Base-by-base conservation (phyloP, 2,888 invertebrate species). In the Agriopis aurantiaria region DNA sequence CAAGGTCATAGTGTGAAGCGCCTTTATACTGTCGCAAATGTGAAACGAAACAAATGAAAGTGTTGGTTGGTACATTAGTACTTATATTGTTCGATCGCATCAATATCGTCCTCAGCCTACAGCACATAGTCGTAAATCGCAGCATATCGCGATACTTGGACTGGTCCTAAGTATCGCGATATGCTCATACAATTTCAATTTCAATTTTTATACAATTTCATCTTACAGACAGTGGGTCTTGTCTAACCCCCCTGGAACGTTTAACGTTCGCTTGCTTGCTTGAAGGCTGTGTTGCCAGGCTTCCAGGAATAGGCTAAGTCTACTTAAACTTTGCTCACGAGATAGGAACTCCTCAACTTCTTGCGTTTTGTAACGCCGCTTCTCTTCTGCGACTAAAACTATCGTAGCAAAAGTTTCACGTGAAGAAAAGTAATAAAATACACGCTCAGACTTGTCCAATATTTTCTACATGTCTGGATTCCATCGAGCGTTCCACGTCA, bases 401-500 rank as follows among this genome's bases (percentile, higher is more conserved):
- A 43, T 8, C 61, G 51, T 41, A 41, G 61, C 61, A 43, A 41
- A 61, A 61, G 51, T 61, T 61, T 51, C 51, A 61, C 61, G 52
- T 52, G 51, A 51, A 52, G 61, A 52, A 61, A 61, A 61, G 41
- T 61, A 61, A 53, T 55, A 63, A 53, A 63, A 63, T 63, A 63
- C 62, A 63, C 43, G 53, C 53, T 53, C 53, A 45, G 61, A 43
- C 61, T 61, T 61, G 61, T 61, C 61, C 61, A 52, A 61, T 61
- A 61, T 61, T 61, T 61, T 61, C 51, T 61, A 51, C 61, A 61
- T 61, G 61, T 61, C 61, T 61, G 61, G 40, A 14, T 46, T 59
- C 46, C 48, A 17, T 45, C 49, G 33, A 40, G 49, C 49, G 60
- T 10, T 60, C 33, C 11, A 33, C 48, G 56, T 41, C 56, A 10